Conservation (phyloP, 2,797 vertebrate genomes). For the Catostomus latipinnis region DNA sequence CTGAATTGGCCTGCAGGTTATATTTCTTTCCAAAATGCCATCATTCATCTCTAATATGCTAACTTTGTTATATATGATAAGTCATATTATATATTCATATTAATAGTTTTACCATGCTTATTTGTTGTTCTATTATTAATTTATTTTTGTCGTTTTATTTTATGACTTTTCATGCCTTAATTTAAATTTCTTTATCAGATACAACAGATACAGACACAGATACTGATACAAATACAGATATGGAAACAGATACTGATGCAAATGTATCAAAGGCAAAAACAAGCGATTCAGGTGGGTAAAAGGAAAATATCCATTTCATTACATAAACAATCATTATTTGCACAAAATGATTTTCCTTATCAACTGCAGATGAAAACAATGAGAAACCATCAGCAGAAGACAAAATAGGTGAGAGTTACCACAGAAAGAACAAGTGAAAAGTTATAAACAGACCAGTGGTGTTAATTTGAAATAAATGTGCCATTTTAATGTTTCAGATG, state of each 20-base stretch:
- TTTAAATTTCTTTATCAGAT: conserved; percentile 34
- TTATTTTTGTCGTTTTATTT: neutral
- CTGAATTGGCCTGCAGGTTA: no score
- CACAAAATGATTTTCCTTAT: neutral
- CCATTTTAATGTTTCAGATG: conserved; percentile 27
- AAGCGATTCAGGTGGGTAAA: conserved; percentile 41
- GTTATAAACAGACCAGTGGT: neutral
- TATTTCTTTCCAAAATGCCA: no score
- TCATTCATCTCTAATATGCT: no score
- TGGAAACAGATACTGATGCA: neutral
- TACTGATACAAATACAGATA: neutral
- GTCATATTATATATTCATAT: no score
- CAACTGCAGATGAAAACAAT: conserved; percentile 29
- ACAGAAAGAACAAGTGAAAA: neutral
- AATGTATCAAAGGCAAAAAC: neutral
- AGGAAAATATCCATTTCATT: neutral
- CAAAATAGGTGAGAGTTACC: conserved; percentile 24
- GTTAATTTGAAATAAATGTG: neutral
- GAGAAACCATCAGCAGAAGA: conserved; percentile 38
- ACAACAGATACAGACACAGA: conserved; percentile 30
- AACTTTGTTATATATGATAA: no score
- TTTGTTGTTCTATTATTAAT: no score
- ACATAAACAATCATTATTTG: neutral
- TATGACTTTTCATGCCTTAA: neutral
- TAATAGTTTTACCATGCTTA: no score